These are phyloP conservation scores for Elachura formosa DNA, from an alignment of 2,113 vertebrate species.

Conservation along the genomic window DNA sequence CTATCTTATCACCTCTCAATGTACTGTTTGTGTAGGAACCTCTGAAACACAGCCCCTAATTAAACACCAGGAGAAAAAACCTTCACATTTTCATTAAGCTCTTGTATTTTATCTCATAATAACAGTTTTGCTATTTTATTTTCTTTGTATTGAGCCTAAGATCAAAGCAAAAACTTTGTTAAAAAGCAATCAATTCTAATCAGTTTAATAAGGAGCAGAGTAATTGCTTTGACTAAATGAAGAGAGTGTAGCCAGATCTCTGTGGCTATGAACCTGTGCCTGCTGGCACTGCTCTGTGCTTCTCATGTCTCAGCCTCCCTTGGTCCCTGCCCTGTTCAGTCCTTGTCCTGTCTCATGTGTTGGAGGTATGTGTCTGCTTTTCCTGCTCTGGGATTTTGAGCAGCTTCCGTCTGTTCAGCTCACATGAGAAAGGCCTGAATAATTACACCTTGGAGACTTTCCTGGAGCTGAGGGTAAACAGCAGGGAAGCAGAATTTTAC, in stretches of 20 bases:
- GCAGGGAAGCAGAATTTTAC: not conserved
- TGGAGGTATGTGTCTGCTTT: not conserved
- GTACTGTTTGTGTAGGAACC: not conserved
- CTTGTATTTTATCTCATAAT: not conserved
- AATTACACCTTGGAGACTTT: constrained; percentile 33
- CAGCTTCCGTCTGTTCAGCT: not conserved
- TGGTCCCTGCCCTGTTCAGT: not conserved
- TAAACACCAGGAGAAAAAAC: not conserved
- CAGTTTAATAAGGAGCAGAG: not conserved
- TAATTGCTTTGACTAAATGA: not conserved
- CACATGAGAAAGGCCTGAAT: not conserved
- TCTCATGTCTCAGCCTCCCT: not conserved
- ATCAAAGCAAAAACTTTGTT: not conserved
- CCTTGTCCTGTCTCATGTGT: accelerated
- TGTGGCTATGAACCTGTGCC: not conserved
- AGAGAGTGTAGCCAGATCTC: not conserved
- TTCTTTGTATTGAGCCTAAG: not conserved
- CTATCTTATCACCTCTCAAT: not conserved
- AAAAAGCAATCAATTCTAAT: not conserved
- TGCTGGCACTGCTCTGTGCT: not conserved
- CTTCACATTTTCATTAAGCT: not conserved
- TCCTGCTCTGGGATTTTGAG: not conserved
- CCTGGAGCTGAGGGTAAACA: not conserved
- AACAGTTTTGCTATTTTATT: not conserved
- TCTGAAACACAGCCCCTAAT: not conserved